phyloP scores from a whole-genome alignment of 1,140 invertebrate species.

The Cherax destructor region DNA sequence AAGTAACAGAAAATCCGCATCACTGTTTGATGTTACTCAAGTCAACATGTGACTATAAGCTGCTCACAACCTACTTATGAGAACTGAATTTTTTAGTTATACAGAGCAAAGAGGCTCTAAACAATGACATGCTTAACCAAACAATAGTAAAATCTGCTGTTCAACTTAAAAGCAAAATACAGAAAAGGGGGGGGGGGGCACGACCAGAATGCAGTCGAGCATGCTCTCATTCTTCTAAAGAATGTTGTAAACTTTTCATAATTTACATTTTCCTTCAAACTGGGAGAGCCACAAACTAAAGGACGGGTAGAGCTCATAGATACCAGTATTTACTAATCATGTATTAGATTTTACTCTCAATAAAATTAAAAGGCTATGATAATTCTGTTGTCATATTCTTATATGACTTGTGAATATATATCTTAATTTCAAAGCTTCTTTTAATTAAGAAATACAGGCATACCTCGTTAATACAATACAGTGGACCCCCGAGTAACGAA shows the following conservation, averaged over 20 bases:
- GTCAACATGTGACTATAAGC: background rate
- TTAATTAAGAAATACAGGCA: too few species aligned
- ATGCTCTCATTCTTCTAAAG: background rate
- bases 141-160: background rate
- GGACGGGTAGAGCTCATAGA: background rate
- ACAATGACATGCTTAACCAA: background rate
- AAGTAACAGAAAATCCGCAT: background rate
- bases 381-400: too few species aligned
- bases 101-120: background rate
- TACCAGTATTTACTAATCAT: too few species aligned
- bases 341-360: background rate
- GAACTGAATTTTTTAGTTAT: background rate
- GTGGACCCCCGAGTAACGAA: too few species aligned
- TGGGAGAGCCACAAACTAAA: background rate
- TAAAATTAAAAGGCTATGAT: background rate
- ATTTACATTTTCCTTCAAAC: background rate
- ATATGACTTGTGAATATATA: too few species aligned
- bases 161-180: background rate
- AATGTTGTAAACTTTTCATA: background rate
- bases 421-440: too few species aligned
- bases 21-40: background rate
- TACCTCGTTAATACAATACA: too few species aligned
- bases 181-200: background rate
- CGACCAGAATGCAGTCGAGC: background rate
- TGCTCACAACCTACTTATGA: constrained; percentile 1